A percentile compares a stretch with the other conserved stretches of the same genome.
Evolutionary conservation across 2,888 invertebrate species (phyloP).

Genomic region (Octodonta nipae): DNA sequence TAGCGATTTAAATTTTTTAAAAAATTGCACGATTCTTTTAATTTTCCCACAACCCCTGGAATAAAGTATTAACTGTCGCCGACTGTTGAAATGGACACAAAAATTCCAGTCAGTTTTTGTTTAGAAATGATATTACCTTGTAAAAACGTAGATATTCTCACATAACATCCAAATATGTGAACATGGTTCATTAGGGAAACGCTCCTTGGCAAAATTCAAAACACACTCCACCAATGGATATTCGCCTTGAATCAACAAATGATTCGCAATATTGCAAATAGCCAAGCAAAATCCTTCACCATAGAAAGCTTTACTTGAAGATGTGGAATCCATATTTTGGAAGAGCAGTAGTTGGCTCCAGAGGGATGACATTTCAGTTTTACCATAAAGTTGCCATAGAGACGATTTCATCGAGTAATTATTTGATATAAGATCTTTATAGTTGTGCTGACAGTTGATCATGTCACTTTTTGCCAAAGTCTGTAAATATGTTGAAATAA

Average conservation of each 20-base stretch:
- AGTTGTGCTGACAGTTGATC: conserved; percentile 71
- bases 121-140: too few species aligned
- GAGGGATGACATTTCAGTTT: conserved; percentile 69
- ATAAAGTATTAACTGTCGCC: too few species aligned
- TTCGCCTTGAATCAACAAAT: conserved; percentile 42
- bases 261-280: conserved; percentile 51
- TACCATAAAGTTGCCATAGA: conserved; percentile 79
- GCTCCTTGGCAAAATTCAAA: conserved; percentile 46
- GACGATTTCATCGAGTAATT: conserved; percentile 72
- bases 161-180: conserved; percentile 55
- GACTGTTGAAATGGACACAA: too few species aligned
- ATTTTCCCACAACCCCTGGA: too few species aligned
- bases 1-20: too few species aligned
- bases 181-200: conserved; percentile 49
- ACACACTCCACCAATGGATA: conserved; percentile 44
- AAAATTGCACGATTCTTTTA: too few species aligned
- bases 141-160: conserved; percentile 41
- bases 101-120: too few species aligned
- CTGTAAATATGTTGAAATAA: conserved; percentile 19
- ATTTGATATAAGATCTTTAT: conserved; percentile 66
- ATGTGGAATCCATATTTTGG: conserved; percentile 52
- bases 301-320: conserved; percentile 35
- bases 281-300: conserved; percentile 58
- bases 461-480: conserved; percentile 72
- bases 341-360: conserved; percentile 67